A percentile compares a stretch with the other conserved stretches of the same genome.
Conservation (phyloP, 2,888 invertebrate genomes). For the Leucophora obtusa region DNA sequence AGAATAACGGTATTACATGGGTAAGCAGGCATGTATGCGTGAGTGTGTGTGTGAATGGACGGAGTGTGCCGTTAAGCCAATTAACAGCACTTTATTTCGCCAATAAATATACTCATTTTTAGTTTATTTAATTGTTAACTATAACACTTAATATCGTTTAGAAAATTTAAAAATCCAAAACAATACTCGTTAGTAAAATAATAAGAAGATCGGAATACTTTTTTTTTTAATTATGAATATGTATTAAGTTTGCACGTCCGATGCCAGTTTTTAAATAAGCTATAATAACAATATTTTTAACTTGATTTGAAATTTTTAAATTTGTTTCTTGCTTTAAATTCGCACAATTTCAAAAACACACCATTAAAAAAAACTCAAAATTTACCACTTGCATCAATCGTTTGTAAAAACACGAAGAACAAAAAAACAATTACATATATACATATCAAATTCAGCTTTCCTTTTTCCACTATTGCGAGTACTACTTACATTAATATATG, state of each 20-base stretch:
- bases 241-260: constrained; percentile 4
- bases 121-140: constrained; percentile 43
- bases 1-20: background rate
- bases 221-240: constrained; percentile 8
- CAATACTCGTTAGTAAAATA: constrained; percentile 11
- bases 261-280: background rate
- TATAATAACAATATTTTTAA: background rate
- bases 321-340: background rate
- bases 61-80: constrained; percentile 24
- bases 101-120: constrained; percentile 55
- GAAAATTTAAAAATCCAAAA: constrained; percentile 10
- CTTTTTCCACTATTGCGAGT: constrained; percentile 27
- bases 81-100: constrained; percentile 32
- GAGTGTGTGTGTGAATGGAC: constrained; percentile 1
- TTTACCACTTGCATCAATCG: background rate
- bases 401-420: constrained; percentile 12
- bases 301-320: background rate
- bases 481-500: constrained; percentile 62
- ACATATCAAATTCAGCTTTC: constrained; percentile 72
- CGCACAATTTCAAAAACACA: constrained; percentile 7
- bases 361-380: background rate
- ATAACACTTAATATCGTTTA: constrained; percentile 21
- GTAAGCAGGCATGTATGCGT: background rate
- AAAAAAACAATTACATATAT: constrained; percentile 72
- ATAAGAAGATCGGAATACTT: background rate